phyloP scores from a whole-genome alignment of 2,888 invertebrate genomes.

The Invenusta paracnida region DNA sequence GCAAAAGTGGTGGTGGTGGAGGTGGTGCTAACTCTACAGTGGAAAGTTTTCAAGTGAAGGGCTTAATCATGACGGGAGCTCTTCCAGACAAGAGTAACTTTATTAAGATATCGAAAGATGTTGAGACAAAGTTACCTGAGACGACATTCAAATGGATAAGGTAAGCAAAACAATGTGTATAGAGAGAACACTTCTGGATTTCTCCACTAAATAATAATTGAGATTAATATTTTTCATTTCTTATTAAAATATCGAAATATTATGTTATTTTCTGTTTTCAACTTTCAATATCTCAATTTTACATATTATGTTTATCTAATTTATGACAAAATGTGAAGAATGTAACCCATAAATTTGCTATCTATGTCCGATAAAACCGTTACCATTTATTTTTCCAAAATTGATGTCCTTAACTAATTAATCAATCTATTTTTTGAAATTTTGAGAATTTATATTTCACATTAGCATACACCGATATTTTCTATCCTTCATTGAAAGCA shows the following conservation, averaged over 20 bases:
- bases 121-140: not conserved
- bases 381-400: no score
- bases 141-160: not conserved
- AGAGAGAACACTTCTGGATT: not conserved
- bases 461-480: no score
- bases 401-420: no score
- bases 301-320: not conserved
- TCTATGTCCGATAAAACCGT: no score
- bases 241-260: not conserved
- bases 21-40: constrained; percentile 67
- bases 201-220: not conserved
- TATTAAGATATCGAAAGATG: not conserved
- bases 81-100: not conserved
- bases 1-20: constrained; percentile 94
- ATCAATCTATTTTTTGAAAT: no score
- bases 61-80: not conserved
- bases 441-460: no score
- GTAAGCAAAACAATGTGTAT: no score
- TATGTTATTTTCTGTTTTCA: not conserved
- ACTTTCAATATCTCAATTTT: not conserved
- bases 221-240: not conserved
- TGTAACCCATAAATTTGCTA: no score
- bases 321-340: no score
- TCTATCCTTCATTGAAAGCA: no score
- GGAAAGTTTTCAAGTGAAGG: not conserved